Base-by-base conservation (phyloP, 2,888 invertebrate genomes). In the Diachrysia chrysitis region DNA sequence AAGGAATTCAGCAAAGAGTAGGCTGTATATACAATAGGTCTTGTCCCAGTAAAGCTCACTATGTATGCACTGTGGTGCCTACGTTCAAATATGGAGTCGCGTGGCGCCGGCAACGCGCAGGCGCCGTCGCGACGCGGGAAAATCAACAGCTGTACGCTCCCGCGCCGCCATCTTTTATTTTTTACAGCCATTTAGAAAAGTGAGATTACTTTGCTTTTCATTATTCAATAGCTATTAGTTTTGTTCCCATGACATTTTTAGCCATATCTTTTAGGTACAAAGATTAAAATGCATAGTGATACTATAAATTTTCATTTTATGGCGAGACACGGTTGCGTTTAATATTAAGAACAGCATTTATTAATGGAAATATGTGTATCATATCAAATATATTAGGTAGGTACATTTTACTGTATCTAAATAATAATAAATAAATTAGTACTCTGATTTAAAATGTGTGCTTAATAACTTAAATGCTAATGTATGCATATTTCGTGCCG, bases 81-180 rank as follows among this genome's bases (percentile, higher is more conserved):
- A 12, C 60, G 58, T 67, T 76, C 72, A 51, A 81, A 79, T 69
- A 85, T 79, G 84, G 85, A 76, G 75, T 29, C 69, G 16, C 19
- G 12, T 72, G 83, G 73, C 86, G 81, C 72, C 79, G 67, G n/a
- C 46, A 60, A 25, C 29, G 76, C 81, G 79, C 81, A 80, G 90
- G 86, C 90, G 90, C 88, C 88, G 80, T 64, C 81, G 78, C 78
- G 90, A 81, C 90, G 90, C 89, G 88, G 88, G 87, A 88, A 90
- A 90, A 84, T 76, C 71, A 75, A 76, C 81, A 81, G 79, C 79
- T 81, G 83, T 73, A 71, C 19, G 56, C 42, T 75, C 66, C 64
- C 66, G 71, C 69, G 75, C 60, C 65, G 67, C 70, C 71, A 78
- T 73, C 66, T 54, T 37, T 67, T 58, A n/a, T 71, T 72, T 72